A percentile compares a stretch with the other conserved stretches of the same genome.
Evolutionary conservation across 2,888 invertebrate genomes (phyloP).

Genomic region (Synanthedon vespiformis): DNA sequence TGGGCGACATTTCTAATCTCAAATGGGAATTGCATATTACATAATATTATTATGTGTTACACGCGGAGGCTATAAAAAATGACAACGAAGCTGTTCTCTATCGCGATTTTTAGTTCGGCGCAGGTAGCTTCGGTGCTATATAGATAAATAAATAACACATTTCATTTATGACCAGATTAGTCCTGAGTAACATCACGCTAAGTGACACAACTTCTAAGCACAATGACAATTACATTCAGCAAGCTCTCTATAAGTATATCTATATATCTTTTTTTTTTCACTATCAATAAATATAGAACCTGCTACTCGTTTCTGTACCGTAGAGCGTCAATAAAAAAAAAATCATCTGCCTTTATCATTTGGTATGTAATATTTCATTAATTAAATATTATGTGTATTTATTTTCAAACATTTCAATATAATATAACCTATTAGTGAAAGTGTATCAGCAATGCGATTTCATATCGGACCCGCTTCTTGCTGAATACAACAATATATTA

Average conservation of each 20-base stretch:
- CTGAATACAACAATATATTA: not conserved
- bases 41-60: too few relatives aligned
- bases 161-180: conserved; percentile 30
- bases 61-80: conserved; percentile 2
- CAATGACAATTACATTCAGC: conserved; percentile 67
- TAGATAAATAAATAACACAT: conserved; percentile 13
- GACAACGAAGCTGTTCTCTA: not conserved
- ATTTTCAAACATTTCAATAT: not conserved
- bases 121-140: not conserved
- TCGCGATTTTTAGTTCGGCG: not conserved
- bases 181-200: conserved; percentile 59
- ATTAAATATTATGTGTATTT: not conserved
- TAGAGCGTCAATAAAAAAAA: conserved; percentile 54
- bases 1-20: not conserved
- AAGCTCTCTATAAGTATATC: conserved; percentile 63
- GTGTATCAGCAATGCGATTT: not conserved
- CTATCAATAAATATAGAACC: conserved; percentile 53
- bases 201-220: conserved; percentile 62
- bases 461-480: not conserved
- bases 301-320: conserved; percentile 56
- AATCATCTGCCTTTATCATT: conserved; percentile 24
- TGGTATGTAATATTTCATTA: not conserved
- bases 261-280: conserved; percentile 39
- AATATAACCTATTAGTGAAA: not conserved
- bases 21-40: not conserved